Evolutionary conservation across 2,888 invertebrate genomes (phyloP).

Genomic region (Pachymerium ferrugineum): DNA sequence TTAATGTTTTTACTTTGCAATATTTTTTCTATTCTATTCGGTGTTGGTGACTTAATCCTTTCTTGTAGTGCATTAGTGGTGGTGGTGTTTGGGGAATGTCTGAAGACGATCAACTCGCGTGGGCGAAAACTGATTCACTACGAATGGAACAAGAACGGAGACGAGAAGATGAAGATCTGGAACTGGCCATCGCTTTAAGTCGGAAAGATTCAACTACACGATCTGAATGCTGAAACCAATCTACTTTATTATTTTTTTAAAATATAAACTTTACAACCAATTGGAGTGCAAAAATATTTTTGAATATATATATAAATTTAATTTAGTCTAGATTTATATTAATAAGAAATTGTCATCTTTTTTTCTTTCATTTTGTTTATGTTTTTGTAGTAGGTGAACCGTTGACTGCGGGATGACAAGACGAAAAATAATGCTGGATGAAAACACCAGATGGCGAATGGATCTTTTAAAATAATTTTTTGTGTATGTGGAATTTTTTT

Average conservation of each 20-base stretch:
- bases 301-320: neutral
- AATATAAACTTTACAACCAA: neutral
- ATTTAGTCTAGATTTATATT: neutral
- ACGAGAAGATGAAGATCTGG: slow-evolving; percentile 66
- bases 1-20: too few species aligned
- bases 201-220: slow-evolving; percentile 42
- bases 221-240: neutral
- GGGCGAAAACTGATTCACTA: slow-evolving; percentile 66
- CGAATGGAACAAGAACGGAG: slow-evolving; percentile 59
- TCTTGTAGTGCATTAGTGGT: neutral
- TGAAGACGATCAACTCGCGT: slow-evolving; percentile 64
- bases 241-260: neutral
- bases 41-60: neutral
- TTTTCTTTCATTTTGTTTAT: neutral
- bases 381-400: neutral
- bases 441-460: neutral
- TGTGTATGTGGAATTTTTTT: neutral
- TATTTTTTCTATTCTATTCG: neutral
- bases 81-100: slow-evolving; percentile 24
- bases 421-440: neutral
- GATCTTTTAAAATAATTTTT: neutral
- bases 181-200: slow-evolving; percentile 65
- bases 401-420: neutral
- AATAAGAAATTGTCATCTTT: slow-evolving; percentile 5
- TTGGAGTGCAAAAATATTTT: neutral